Evolutionary conservation across 2,888 invertebrate species (phyloP), one percentile per base, ranked within the genome.

Genomic region (Baccha elongata): DNA sequence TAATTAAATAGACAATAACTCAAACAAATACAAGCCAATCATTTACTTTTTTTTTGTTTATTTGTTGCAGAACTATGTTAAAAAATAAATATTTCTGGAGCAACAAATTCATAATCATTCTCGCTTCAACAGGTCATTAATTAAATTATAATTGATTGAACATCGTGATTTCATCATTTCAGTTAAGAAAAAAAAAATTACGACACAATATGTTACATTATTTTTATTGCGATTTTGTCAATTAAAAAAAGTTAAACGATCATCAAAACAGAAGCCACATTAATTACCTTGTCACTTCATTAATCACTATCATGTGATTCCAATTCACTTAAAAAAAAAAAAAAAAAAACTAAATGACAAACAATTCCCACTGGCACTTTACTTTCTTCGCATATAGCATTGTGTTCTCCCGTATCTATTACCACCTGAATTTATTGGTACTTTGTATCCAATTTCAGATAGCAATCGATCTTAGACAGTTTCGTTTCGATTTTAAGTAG

Each of bases 391-490:
- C 35, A 8, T 13, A 23, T 58, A 37, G 29, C 29, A 40, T 65
- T 55, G 55, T 58, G n/a, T 52, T 52, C 17, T 17, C 15, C 5
- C 29, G 15, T 26, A 62, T 53, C 68, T 53, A 55, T 40, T 62
- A 53, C 62, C 21, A 48, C 13, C 53, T 46, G 72, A 55, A 72
- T 69, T 69, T 75, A 69, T 75, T 62, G 68, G 68, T 26, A 53
- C 69, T 75, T 68, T 75, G 68, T 75, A 46, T 75, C 75, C 53
- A 53, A 75, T 68, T 75, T 53, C 52, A 58, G 74, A 76, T 76
- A 69, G 15, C 76, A 76, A 76, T 76, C 76, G 64, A 69, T 76
- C 69, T 69, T 13, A 53, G 13, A 64, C n/a, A n/a, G n/a, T n/a
- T n/a, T 50, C 8, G 29, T 29, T 40, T 52, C 40, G 32, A 44